phyloP scores from a whole-genome alignment of 2,888 invertebrate genomes.

The Oligia strigilis region DNA sequence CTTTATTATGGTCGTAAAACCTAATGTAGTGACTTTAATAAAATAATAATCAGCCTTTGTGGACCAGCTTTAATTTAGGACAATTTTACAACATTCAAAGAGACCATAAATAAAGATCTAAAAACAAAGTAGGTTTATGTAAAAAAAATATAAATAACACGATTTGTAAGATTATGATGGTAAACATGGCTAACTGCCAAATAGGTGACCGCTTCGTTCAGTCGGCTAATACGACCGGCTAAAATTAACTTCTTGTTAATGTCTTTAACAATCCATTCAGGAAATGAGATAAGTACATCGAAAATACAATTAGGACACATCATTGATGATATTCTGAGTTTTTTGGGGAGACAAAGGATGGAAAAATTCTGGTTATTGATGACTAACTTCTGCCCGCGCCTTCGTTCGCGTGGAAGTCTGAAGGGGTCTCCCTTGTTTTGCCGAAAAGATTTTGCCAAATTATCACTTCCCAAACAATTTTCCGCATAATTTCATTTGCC shows the following conservation, averaged over 20 bases:
- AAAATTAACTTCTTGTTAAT: constrained; percentile 52
- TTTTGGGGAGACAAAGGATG: neutral
- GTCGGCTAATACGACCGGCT: constrained; percentile 35
- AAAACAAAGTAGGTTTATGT: constrained; percentile 46
- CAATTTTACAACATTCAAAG: constrained; percentile 33
- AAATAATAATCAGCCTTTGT: neutral
- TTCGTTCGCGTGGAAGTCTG: neutral
- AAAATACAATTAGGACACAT: constrained; percentile 14
- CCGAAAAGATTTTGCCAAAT: no score
- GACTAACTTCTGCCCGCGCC: neutral
- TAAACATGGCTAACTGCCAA: constrained; percentile 64
- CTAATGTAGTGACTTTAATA: neutral
- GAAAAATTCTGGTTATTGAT: neutral
- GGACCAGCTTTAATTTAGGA: constrained; percentile 14
- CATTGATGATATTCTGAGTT: neutral
- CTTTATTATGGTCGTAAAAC: constrained; percentile 28
- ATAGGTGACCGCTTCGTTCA: constrained; percentile 58
- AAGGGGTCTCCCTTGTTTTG: no score
- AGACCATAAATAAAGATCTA: constrained; percentile 54
- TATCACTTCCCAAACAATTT: no score
- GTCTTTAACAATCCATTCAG: constrained; percentile 54
- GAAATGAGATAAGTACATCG: constrained; percentile 37
- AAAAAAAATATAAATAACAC: constrained; percentile 43
- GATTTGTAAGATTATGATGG: constrained; percentile 53
- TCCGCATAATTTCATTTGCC: no score